Conservation (phyloP, 2,888 invertebrate species). For the Hirtodrosophila confusa region DNA sequence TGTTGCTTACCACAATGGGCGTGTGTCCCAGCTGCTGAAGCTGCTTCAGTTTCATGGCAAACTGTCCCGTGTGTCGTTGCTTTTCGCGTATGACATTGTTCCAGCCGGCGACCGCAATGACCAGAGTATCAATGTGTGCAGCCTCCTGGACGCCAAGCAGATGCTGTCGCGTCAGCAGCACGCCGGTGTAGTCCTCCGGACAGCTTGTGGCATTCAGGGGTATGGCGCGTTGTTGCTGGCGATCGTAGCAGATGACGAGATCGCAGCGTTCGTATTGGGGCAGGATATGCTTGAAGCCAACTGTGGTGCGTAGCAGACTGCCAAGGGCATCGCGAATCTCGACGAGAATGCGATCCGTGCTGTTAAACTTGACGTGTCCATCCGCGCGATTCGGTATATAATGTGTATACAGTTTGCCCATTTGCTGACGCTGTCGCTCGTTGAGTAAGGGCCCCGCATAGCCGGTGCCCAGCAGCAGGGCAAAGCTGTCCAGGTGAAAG, state of each 20-base stretch:
- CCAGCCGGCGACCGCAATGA: constrained; percentile 87
- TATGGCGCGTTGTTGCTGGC: constrained; percentile 85
- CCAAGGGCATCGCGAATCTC: constrained; percentile 86
- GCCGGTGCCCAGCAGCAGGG: constrained; percentile 75
- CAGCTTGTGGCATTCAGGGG: constrained; percentile 85
- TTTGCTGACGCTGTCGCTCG: constrained; percentile 84
- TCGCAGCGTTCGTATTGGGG: constrained; percentile 89
- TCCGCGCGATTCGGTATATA: constrained; percentile 85
- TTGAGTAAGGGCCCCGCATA: constrained; percentile 86
- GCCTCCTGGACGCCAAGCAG: constrained; percentile 60
- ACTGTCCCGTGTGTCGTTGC: constrained; percentile 86
- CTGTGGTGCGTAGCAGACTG: constrained; percentile 84
- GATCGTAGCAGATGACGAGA: constrained; percentile 87
- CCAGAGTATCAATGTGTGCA: constrained; percentile 85
- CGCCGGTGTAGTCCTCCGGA: constrained; percentile 85
- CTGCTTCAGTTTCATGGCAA: constrained; percentile 87
- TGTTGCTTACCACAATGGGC: constrained; percentile 85
- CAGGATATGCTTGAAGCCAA: constrained; percentile 86
- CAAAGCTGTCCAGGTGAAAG: constrained; percentile 87
- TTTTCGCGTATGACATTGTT: constrained; percentile 86
- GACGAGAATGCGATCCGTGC: constrained; percentile 86
- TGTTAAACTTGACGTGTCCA: constrained; percentile 85
- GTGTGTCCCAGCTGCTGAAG: constrained; percentile 87
- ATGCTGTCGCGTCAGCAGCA: constrained; percentile 73
- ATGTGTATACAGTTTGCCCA: constrained; percentile 87